These are phyloP conservation scores for Colletes latitarsis DNA, from an alignment of 1,140 invertebrate species.

Conservation along the genomic window DNA sequence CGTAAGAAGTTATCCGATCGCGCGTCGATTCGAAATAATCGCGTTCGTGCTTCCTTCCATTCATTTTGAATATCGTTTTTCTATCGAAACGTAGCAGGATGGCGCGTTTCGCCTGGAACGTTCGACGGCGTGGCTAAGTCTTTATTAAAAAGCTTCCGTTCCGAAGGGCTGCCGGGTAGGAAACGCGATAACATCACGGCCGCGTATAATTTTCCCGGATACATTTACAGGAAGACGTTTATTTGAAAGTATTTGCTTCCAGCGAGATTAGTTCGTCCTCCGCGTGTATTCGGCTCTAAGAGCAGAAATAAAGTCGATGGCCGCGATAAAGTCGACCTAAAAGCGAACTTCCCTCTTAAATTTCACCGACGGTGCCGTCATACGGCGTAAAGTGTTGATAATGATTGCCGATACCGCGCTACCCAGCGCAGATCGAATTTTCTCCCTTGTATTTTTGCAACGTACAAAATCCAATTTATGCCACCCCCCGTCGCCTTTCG, in stretches of 20 bases:
- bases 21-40: too few species aligned
- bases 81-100: too few species aligned
- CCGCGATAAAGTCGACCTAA: conserved; percentile 32
- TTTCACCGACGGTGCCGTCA: conserved; percentile 3
- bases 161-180: too few species aligned
- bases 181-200: conserved; percentile 4
- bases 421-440: conserved; percentile 29
- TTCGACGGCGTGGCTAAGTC: not conserved
- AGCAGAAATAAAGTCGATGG: conserved; percentile 15
- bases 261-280: conserved; percentile 31
- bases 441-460: not conserved
- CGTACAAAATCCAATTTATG: conserved; percentile 30
- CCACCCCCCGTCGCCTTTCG: not conserved
- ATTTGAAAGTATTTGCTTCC: conserved; percentile 26
- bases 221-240: conserved; percentile 42
- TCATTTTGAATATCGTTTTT: too few species aligned
- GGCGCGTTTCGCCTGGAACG: too few species aligned
- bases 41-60: too few species aligned
- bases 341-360: conserved; percentile 36
- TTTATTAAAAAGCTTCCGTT: conserved; percentile 36
- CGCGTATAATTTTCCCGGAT: conserved; percentile 19
- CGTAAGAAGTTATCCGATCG: too few species aligned
- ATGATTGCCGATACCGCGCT: conserved; percentile 35
- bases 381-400: conserved; percentile 25
- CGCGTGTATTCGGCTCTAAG: not conserved